These are phyloP conservation scores for Chromis chromis DNA, from an alignment of 2,797 vertebrate genomes.

Conservation along the genomic window DNA sequence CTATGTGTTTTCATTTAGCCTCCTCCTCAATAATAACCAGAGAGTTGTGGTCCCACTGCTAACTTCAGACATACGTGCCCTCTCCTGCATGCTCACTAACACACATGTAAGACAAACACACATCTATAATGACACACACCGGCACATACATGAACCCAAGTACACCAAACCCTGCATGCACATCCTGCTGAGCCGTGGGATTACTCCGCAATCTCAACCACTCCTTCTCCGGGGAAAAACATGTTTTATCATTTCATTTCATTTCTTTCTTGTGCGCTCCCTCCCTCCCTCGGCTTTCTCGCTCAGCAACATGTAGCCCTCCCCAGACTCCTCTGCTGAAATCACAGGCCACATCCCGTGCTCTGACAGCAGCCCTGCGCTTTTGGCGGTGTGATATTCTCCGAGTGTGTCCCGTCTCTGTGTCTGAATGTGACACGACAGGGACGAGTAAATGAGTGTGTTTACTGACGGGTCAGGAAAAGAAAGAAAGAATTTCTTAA, in stretches of 20 bases:
- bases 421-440: conserved; percentile 35
- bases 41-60: conserved; percentile 59
- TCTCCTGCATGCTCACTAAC: conserved; percentile 5
- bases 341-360: conserved; percentile 79
- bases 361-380: conserved; percentile 69
- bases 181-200: conserved; percentile 75
- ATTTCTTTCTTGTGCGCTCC: conserved; percentile 72
- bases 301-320: conserved; percentile 81
- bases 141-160: conserved; percentile 42
- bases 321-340: conserved; percentile 77
- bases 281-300: conserved; percentile 46
- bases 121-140: conserved; percentile 13
- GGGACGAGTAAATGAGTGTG: conserved; percentile 16
- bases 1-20: conserved; percentile 76
- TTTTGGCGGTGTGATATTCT: conserved; percentile 40
- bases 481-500: neutral
- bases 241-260: conserved; percentile 86
- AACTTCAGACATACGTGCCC: conserved; percentile 32
- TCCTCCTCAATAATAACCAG: conserved; percentile 69
- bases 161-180: conserved; percentile 59
- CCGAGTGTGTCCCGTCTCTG: conserved; percentile 22
- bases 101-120: conserved; percentile 34
- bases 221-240: conserved; percentile 76
- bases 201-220: conserved; percentile 84
- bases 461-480: neutral